Evolutionary conservation across 2,797 vertebrate species (phyloP).

Genomic region (Acrossocheilus wenchowensis): DNA sequence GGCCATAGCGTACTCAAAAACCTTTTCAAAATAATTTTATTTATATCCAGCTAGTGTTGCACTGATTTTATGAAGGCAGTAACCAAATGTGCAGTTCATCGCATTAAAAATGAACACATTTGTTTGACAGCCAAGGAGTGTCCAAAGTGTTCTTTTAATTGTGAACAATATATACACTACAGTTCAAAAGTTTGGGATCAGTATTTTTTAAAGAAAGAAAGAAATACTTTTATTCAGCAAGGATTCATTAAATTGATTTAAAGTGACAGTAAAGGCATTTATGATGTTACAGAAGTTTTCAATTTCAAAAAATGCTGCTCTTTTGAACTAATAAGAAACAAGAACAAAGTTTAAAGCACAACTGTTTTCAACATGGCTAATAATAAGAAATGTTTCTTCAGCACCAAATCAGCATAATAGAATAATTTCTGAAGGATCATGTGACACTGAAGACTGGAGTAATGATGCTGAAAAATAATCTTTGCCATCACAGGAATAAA

Average conservation of each 20-base stretch:
- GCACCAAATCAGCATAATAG: neutral
- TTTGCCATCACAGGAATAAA: neutral
- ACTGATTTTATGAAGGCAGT: neutral
- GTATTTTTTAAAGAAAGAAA: neutral
- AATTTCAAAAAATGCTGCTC: neutral
- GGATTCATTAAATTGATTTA: neutral
- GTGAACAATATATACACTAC: neutral
- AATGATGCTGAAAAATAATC: neutral
- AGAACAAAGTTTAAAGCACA: neutral
- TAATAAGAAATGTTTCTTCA: neutral
- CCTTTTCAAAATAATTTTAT: neutral
- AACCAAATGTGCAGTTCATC: neutral
- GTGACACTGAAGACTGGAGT: neutral
- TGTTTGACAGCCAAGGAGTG: neutral
- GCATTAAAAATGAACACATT: neutral
- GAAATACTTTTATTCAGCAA: neutral
- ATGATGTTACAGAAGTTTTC: neutral
- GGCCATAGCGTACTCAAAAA: neutral
- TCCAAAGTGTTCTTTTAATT: neutral
- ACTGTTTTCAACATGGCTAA: neutral
- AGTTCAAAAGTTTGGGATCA: neutral
- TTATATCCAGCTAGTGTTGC: neutral
- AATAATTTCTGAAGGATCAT: neutral
- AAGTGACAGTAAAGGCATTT: neutral
- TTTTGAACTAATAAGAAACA: neutral